Base-by-base conservation (phyloP, 2,888 invertebrate genomes). In the Brenthis ino region DNA sequence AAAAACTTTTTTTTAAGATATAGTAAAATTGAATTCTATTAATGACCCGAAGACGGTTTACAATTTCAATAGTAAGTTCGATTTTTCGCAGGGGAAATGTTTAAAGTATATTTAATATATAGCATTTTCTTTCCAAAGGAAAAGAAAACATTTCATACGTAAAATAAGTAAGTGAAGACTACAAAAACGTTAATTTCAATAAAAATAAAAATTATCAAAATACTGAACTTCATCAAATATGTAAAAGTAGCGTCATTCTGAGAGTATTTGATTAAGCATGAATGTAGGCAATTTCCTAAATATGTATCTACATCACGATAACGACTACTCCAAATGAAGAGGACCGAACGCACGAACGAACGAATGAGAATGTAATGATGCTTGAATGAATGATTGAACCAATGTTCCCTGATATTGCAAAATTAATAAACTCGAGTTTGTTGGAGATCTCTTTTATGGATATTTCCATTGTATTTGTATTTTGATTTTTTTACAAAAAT, bases 251-350 rank as follows among this genome's bases (percentile, higher is more conserved):
- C 8, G 3, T 16, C 61, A 13, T 37, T 53, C 13, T 65, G 37
- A 33, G 48, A 54, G 24, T 55, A 54, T 66, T 61, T 55, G 16
- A 56, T 56, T 47, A 85, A 87, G 82, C 77, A 81, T 82, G 85
- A 86, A 84, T 82, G 85, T 80, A 84, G 80, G 78, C 87, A 88
- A 89, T 89, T 89, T 90, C 89, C 90, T 85, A 84, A 83, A 83
- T 72, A 87, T 86, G 37, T 43, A 89, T 88, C 81, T 77, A 81
- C 79, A 77, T 76, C 70, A 65, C 75, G 88, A 87, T 89, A 85
- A 75, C 77, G 79, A 73, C 74, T 73, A 74, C 77, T 79, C 74
- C 75, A 77, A 79, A 74, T 67, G 66, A 72, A 72, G 55, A 70
- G 65, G 65, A 68, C 54, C 63, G 58, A 68, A 67, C 67, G 75